Evolutionary conservation across 2,888 invertebrate genomes (phyloP), one percentile per base, ranked within the genome.

Genomic region (Drosophila tripunctata): DNA sequence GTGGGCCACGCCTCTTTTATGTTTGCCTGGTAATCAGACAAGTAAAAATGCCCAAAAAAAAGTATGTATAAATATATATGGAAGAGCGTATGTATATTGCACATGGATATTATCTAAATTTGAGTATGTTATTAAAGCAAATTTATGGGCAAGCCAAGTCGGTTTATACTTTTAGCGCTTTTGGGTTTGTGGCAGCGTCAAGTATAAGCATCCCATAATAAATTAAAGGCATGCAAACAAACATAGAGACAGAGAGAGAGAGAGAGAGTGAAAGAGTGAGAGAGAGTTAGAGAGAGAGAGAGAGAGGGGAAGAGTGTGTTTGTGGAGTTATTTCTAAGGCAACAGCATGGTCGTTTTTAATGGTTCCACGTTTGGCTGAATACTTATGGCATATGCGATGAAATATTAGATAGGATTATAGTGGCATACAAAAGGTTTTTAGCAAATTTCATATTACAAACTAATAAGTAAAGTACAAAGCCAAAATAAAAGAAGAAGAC

Each of bases 81-180:
- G 17, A 27, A 14, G 22, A 27, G 19, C 30, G 21, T 31, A 31
- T 31, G 14, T 35, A 43, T 62, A 74, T 65, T 56, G 70, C 56
- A 71, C 63, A 62, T 43, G 52, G 75, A 78, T 71, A 75, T 71
- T 72, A 82, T 80, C 79, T 72, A 65, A 82, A 82, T 78, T 78
- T 85, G 67, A 85, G 86, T 85, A 75, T 85, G 79, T 82, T 85
- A 85, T 78, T 82, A 82, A 78, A 63, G 52, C 44, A 50, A 75
- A 80, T 82, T 85, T 80, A 80, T 78, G 72, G 14, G 15, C 8
- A 12, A 12, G 47, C 44, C 63, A 50, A 36, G 24, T 27, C 24
- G 56, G 33, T 43, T 68, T 63, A 56, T 47, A 55, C 45, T 62
- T 60, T 54, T 35, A 61, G 52, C 55, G 45, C 47, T 30, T 54